These are phyloP conservation scores for Tupiocoris notatus DNA, from an alignment of 2,888 invertebrate species.

Conservation along the genomic window DNA sequence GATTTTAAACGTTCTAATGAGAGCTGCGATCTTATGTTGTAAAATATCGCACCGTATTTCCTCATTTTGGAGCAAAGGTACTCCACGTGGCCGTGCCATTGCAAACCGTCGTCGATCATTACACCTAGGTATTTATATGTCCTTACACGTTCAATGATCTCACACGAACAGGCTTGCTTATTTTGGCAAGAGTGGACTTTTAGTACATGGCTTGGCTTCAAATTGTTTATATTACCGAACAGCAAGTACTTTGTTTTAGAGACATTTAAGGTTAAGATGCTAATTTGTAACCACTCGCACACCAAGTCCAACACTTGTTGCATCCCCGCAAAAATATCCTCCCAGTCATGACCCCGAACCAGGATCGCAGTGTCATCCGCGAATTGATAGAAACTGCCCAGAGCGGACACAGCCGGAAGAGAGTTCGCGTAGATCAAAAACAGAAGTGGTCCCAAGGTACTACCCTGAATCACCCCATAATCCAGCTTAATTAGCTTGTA, in stretches of 20 bases:
- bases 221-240: background rate
- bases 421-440: slow-evolving; percentile 10
- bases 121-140: slow-evolving; percentile 4
- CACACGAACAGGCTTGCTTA: background rate
- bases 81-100: background rate
- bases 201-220: background rate
- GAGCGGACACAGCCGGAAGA: background rate
- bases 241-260: background rate
- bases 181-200: background rate
- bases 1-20: too few relatives aligned
- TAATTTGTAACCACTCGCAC: background rate
- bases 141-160: background rate
- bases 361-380: background rate
- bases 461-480: slow-evolving; percentile 14
- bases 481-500: too few relatives aligned
- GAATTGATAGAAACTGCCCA: background rate
- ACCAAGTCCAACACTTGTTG: background rate
- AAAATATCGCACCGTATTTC: slow-evolving; percentile 10
- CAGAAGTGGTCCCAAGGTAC: slow-evolving; percentile 7
- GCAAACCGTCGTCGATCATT: background rate
- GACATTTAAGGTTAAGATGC: background rate
- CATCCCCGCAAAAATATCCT: background rate
- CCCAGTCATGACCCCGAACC: background rate
- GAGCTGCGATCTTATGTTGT: too few relatives aligned
- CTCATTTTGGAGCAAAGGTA: slow-evolving; percentile 1